Percentiles rank a stretch among this genome's conserved stretches.
Conservation (phyloP, 2,888 invertebrate genomes). For the Ligdia adustata region DNA sequence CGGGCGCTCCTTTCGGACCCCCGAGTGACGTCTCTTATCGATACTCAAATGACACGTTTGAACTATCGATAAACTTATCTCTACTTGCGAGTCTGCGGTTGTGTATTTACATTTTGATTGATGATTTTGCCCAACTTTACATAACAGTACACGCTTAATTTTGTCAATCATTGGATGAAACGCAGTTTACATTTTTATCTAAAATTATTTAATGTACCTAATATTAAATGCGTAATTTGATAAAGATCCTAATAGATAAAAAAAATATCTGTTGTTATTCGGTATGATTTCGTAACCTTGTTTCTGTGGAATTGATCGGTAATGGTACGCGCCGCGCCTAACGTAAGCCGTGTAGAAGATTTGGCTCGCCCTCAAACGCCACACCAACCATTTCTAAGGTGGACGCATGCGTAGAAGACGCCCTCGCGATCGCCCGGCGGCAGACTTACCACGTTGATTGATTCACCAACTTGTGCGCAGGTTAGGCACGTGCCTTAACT, state of each 20-base stretch:
- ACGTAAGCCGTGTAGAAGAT: slow-evolving; percentile 16
- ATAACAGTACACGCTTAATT: too few relatives aligned
- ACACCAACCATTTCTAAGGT: slow-evolving; percentile 57
- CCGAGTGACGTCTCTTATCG: slow-evolving; percentile 20
- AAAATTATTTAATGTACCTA: too few relatives aligned
- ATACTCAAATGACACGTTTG: slow-evolving; percentile 18
- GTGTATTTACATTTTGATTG: too few relatives aligned
- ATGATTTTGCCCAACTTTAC: too few relatives aligned
- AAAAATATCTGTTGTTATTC: too few relatives aligned
- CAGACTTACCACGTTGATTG: slow-evolving; percentile 73
- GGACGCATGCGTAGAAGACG: slow-evolving; percentile 66
- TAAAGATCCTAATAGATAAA: too few relatives aligned
- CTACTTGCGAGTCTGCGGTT: too few relatives aligned
- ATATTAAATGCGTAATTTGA: too few relatives aligned
- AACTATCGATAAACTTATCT: slow-evolving; percentile 17
- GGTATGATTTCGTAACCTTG: background rate
- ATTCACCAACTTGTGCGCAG: slow-evolving; percentile 80
- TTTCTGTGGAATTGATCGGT: slow-evolving; percentile 7
- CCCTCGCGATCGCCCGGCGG: slow-evolving; percentile 65
- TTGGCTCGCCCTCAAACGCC: slow-evolving; percentile 33
- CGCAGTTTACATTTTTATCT: too few relatives aligned
- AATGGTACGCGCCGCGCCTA: background rate
- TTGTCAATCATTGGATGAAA: too few relatives aligned
- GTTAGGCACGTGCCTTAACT: slow-evolving; percentile 63
- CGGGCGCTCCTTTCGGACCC: slow-evolving; percentile 8